Evolutionary conservation across 2,113 vertebrate genomes (phyloP).

Genomic region (Engraulis encrasicolus): DNA sequence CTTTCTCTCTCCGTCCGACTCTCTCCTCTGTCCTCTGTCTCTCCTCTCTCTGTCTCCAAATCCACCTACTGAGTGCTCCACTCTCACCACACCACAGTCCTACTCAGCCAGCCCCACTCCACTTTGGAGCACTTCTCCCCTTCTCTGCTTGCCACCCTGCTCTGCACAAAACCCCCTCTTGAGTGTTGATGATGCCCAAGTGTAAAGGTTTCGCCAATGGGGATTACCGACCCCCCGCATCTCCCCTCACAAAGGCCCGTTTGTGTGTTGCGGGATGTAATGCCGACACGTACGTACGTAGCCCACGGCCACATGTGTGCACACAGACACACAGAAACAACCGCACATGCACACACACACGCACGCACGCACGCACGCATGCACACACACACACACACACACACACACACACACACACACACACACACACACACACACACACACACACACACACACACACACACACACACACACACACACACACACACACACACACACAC

Average conservation of each 20-base stretch:
- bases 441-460: no score
- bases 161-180: slow-evolving; percentile 58
- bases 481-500: no score
- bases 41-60: slow-evolving; percentile 49
- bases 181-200: slow-evolving; percentile 56
- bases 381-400: no score
- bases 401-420: no score
- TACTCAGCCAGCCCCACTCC: not conserved
- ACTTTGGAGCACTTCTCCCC: slow-evolving; percentile 28
- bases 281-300: slow-evolving; percentile 49
- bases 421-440: no score
- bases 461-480: no score
- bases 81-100: not conserved
- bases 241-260: slow-evolving; percentile 64
- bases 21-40: slow-evolving; percentile 50
- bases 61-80: not conserved
- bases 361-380: no score
- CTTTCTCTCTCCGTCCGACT: no score
- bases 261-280: slow-evolving; percentile 59
- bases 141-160: slow-evolving; percentile 44
- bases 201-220: slow-evolving; percentile 57
- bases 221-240: slow-evolving; percentile 58
- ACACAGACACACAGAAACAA: no score
- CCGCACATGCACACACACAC: no score
- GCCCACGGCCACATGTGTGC: slow-evolving; percentile 52